Evolutionary conservation across 2,797 vertebrate genomes (phyloP).

Genomic region (Orientallactaga sibirica): DNA sequence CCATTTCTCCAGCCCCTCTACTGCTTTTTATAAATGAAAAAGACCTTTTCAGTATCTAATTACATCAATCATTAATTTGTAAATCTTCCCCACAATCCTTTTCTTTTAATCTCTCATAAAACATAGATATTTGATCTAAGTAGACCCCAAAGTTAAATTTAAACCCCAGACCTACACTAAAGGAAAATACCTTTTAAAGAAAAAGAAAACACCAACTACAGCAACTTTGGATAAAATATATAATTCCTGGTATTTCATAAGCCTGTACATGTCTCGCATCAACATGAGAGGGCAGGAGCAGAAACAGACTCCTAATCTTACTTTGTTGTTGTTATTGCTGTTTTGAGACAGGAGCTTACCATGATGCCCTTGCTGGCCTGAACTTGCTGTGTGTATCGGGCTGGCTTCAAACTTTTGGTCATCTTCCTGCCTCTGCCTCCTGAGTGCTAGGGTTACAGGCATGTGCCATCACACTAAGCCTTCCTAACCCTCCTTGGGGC

Average conservation of each 20-base stretch:
- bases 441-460: too few relatives aligned
- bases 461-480: too few relatives aligned
- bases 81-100: slow-evolving; percentile 25
- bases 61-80: slow-evolving; percentile 47
- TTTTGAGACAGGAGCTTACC: too few relatives aligned
- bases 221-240: neutral
- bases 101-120: slow-evolving; percentile 56
- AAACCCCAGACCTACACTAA: neutral
- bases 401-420: too few relatives aligned
- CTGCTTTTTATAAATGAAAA: slow-evolving; percentile 57
- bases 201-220: slow-evolving; percentile 11
- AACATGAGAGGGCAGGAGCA: neutral
- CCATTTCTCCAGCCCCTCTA: neutral
- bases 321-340: neutral
- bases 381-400: too few relatives aligned
- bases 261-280: neutral
- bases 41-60: neutral
- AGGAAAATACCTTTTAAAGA: slow-evolving; percentile 5
- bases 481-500: neutral
- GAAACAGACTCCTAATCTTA: slow-evolving; percentile 9
- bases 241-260: neutral
- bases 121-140: neutral
- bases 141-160: neutral
- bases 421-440: too few relatives aligned
- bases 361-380: too few relatives aligned